Evolutionary conservation across 2,113 vertebrate species (phyloP), one percentile per base, ranked within the genome.

Genomic region (Cyrtonyx montezumae): DNA sequence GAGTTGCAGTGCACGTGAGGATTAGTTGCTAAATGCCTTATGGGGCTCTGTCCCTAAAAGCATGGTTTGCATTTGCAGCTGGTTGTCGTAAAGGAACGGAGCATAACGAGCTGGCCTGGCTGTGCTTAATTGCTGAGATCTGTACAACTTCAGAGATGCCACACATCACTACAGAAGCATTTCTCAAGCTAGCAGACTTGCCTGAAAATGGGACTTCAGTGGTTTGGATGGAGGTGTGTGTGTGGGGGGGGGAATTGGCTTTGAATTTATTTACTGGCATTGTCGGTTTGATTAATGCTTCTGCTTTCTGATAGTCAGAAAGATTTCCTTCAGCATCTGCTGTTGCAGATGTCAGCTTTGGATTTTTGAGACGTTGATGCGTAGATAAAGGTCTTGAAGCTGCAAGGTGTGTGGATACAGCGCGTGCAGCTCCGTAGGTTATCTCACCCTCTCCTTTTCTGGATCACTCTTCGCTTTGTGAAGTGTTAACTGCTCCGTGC

Each of bases 141-240:
- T 48, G 59, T n/a, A 11, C 20, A 12, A 5, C 45, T 55, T 59
- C 4, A n/a, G 61, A 34, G 74, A 32, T 23, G 32, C 30, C 10
- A 1, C 8, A 8, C 0, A 1, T 9, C 76, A 22, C 32, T 43
- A 16, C 22, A 42, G 61, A 13, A 79, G 42, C 63, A 17, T 45
- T 51, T 69, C 13, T 75, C 49, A 30, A 36, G 32, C 13, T 5
- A 5, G 3, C 0, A 0, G 30, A 1, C 26, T 40, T 6, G 5
- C 8, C 75, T 28, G 56, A 32, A 62, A 84, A 56, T 2, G 25
- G 61, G 34, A 5, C 45, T 51, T 25, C 43, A 46, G 15, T 36
- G 58, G 23, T 20, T 49, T 17, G 36, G 62, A 63, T 16, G 16
- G 51, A 63, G 40, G 40, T 40, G 40, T 40, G 40, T 40, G 40